These are phyloP conservation scores for Lysiphlebus fabarum DNA, from an alignment of 1,140 invertebrate species.

Conservation along the genomic window DNA sequence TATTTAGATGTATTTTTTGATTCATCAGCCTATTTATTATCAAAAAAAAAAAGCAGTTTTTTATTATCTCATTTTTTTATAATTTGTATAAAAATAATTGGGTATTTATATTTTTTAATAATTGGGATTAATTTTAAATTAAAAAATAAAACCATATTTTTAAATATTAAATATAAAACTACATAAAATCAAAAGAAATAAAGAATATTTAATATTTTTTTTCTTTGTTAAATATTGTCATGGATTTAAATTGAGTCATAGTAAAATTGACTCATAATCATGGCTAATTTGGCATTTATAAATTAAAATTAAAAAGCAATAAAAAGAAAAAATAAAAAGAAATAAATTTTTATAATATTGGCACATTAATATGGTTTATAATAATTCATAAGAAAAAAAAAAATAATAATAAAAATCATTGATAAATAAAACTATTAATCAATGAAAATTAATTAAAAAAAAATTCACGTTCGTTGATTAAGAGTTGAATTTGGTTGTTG, in stretches of 20 bases:
- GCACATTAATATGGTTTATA: too few species aligned
- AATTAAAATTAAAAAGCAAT: constrained; percentile 3
- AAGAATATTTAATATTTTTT: constrained; percentile 22
- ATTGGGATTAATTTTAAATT: neutral
- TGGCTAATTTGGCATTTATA: neutral
- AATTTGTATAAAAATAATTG: constrained; percentile 53
- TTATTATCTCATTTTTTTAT: constrained; percentile 25
- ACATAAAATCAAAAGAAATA: constrained; percentile 10
- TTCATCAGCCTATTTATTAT: neutral
- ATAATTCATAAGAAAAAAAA: neutral
- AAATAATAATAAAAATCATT: constrained; percentile 5
- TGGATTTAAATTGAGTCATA: constrained; percentile 21
- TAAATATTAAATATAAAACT: neutral
- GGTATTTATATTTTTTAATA: constrained; percentile 28
- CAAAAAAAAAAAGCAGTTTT: neutral
- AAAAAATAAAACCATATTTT: constrained; percentile 19
- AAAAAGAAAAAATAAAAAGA: constrained; percentile 11
- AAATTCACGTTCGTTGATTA: constrained; percentile 25
- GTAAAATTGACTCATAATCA: neutral
- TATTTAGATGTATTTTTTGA: constrained; percentile 1
- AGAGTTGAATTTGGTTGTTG: constrained; percentile 26
- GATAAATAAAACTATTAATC: constrained; percentile 4
- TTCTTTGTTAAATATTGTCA: constrained; percentile 36
- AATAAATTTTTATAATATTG: neutral
- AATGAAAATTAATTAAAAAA: neutral